Percentiles rank a stretch among this genome's conserved stretches.
Evolutionary conservation across 2,888 invertebrate species (phyloP).

Genomic region (Tortrix viridana): DNA sequence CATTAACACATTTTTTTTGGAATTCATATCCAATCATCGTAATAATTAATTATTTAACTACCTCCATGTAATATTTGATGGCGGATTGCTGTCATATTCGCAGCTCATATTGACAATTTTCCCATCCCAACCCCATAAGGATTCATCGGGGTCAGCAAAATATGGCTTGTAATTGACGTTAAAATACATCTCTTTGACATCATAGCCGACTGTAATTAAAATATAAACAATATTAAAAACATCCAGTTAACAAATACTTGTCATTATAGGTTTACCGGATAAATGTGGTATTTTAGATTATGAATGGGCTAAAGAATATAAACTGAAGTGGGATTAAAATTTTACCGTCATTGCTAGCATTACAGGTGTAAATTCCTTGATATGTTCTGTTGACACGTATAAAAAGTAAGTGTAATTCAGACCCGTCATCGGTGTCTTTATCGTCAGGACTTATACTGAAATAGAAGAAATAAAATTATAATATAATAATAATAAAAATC

Average conservation of each 20-base stretch:
- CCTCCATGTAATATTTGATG: conserved; percentile 65
- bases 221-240: not conserved
- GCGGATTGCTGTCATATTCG: conserved; percentile 63
- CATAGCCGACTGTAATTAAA: conserved; percentile 52
- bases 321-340: not conserved
- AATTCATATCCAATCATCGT: conserved; percentile 5
- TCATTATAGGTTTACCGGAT: too few species aligned
- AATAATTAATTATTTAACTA: too few species aligned
- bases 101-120: conserved; percentile 64
- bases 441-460: conserved; percentile 45
- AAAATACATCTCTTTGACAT: conserved; percentile 52
- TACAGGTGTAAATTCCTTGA: conserved; percentile 65
- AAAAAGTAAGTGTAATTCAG: conserved; percentile 52
- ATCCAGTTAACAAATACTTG: not conserved
- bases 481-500: not conserved
- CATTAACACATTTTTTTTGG: too few species aligned
- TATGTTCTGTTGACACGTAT: conserved; percentile 51
- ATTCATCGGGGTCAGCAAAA: conserved; percentile 53
- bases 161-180: conserved; percentile 63
- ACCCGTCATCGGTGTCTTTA: conserved; percentile 47
- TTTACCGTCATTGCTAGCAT: conserved; percentile 68
- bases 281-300: too few species aligned
- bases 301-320: too few species aligned
- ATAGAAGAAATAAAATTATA: not conserved
- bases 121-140: conserved; percentile 66